phyloP scores from a whole-genome alignment of 2,113 vertebrate genomes.

The Mesitornis unicolor region DNA sequence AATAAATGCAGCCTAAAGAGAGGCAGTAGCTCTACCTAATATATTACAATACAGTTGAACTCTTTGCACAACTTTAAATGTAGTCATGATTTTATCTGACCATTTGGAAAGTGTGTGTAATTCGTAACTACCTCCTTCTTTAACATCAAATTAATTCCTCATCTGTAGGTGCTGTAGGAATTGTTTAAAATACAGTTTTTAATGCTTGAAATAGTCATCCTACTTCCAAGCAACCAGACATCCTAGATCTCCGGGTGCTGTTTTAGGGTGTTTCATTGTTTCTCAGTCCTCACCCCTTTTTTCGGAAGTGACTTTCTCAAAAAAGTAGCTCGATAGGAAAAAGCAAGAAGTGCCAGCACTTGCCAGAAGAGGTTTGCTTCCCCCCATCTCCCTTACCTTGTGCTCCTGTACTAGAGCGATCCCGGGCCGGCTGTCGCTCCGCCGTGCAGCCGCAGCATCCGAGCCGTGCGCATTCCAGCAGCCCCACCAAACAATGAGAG shows the following conservation, averaged over 20 bases:
- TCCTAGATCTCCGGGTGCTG: not conserved
- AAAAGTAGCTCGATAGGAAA: not conserved
- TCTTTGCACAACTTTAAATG: conserved; percentile 38
- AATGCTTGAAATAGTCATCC: not conserved
- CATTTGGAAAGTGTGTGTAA: conserved; percentile 50
- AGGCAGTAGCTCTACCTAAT: conserved; percentile 28
- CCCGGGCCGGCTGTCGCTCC: conserved; percentile 51
- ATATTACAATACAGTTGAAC: conserved; percentile 3
- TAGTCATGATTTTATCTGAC: conserved; percentile 25
- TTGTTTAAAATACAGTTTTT: not conserved
- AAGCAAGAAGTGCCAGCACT: not conserved
- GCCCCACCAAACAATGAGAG: conserved; percentile 90
- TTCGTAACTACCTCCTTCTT: not conserved
- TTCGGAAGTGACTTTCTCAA: not conserved
- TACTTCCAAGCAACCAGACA: not conserved
- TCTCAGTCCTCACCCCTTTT: not conserved
- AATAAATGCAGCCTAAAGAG: not conserved
- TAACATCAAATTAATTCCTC: not conserved
- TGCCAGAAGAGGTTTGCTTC: not conserved
- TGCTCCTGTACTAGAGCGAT: not conserved
- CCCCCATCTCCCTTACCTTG: conserved; percentile 57
- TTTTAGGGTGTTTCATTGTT: not conserved
- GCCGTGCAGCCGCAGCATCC: conserved; percentile 56
- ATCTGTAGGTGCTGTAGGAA: not conserved
- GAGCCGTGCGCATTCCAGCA: conserved; percentile 86